Evolutionary conservation across 2,888 invertebrate genomes (phyloP).

Genomic region (Tenthredo distinguenda): DNA sequence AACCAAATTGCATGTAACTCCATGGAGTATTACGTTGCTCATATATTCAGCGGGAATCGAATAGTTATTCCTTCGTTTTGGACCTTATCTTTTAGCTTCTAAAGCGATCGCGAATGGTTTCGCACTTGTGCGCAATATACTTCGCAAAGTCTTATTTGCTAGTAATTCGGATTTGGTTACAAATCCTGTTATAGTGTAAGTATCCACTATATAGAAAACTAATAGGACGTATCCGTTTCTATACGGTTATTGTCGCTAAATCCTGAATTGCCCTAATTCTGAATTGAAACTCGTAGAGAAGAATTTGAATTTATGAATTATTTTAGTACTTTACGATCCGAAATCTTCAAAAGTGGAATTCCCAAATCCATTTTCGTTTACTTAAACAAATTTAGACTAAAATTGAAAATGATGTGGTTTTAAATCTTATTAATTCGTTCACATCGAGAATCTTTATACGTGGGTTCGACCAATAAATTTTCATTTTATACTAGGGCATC

Average conservation of each 20-base stretch:
- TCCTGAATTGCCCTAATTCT: neutral
- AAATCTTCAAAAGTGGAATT: neutral
- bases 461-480: neutral
- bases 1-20: neutral
- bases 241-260: neutral
- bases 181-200: neutral
- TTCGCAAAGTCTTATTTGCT: neutral
- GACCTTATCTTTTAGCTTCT: neutral
- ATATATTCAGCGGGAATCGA: neutral
- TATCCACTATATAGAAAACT: neutral
- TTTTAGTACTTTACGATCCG: neutral
- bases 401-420: neutral
- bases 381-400: neutral
- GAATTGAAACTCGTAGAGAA: neutral
- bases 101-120: constrained; percentile 5
- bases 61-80: neutral
- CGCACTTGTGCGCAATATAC: neutral
- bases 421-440: neutral
- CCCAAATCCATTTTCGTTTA: neutral
- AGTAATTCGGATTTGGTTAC: neutral
- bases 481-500: neutral
- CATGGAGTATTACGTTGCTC: neutral
- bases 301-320: neutral
- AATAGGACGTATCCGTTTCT: neutral
- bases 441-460: neutral